Percentiles rank a stretch among this genome's conserved stretches.
Evolutionary conservation across 2,888 invertebrate genomes (phyloP).

Genomic region (Acronicta alni): DNA sequence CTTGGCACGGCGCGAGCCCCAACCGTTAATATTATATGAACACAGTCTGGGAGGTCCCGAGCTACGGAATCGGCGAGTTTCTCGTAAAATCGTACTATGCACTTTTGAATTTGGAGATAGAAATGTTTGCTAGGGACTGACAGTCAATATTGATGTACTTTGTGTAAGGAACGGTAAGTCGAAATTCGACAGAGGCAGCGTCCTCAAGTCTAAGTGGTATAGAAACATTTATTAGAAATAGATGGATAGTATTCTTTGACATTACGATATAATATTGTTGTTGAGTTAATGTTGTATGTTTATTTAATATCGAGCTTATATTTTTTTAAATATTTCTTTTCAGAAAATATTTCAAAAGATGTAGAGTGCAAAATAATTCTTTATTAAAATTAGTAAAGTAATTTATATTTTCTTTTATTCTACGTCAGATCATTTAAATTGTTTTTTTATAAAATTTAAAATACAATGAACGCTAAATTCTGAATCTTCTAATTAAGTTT

Average conservation of each 20-base stretch:
- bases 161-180: slow-evolving; percentile 57
- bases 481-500: no score
- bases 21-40: slow-evolving; percentile 84
- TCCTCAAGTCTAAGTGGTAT: slow-evolving; percentile 27
- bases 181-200: slow-evolving; percentile 33
- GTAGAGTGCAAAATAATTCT: no score
- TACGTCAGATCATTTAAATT: no score
- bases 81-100: slow-evolving; percentile 75
- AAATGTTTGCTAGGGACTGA: slow-evolving; percentile 77
- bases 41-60: slow-evolving; percentile 72
- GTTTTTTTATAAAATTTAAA: no score
- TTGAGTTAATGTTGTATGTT: neutral
- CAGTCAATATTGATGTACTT: slow-evolving; percentile 72
- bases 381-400: no score
- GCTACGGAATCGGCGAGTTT: slow-evolving; percentile 77
- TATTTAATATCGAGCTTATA: neutral
- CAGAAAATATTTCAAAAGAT: no score
- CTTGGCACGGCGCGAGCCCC: slow-evolving; percentile 71
- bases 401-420: no score
- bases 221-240: slow-evolving; percentile 13
- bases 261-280: neutral
- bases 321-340: no score
- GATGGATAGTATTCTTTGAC: neutral
- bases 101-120: slow-evolving; percentile 76
- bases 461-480: no score